Percentiles rank a stretch among this genome's conserved stretches.
phyloP scores from a whole-genome alignment of 2,888 invertebrate genomes.

The Halocaridina rubra region DNA sequence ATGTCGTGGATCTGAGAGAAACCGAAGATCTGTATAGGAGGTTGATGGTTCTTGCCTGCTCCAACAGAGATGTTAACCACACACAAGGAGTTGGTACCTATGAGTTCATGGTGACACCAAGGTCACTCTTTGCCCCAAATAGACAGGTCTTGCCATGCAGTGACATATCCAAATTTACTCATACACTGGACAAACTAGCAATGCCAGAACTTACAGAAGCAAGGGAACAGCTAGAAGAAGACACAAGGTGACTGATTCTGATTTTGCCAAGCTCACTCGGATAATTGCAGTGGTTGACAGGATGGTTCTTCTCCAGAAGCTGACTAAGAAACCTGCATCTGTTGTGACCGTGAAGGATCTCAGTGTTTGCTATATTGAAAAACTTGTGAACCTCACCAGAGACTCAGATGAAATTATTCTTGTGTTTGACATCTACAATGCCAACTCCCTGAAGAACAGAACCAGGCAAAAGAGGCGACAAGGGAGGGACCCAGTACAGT shows the following conservation, averaged over 20 bases:
- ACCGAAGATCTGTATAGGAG: too few species aligned
- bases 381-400: not conserved
- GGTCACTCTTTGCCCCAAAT: too few species aligned
- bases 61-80: too few species aligned
- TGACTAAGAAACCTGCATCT: not conserved
- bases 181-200: not conserved
- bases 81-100: too few species aligned
- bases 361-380: not conserved
- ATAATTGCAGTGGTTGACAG: not conserved
- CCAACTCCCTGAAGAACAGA: slow-evolving; percentile 1
- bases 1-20: too few species aligned
- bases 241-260: not conserved
- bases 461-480: not conserved
- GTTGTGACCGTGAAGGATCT: not conserved
- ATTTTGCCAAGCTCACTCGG: not conserved
- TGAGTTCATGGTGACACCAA: too few species aligned
- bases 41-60: too few species aligned
- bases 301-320: not conserved
- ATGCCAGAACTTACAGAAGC: not conserved
- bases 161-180: not conserved
- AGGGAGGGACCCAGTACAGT: not conserved
- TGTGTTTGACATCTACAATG: slow-evolving; percentile 7
- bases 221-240: not conserved
- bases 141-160: too few species aligned
- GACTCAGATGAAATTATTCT: not conserved